Conservation (phyloP, 2,888 invertebrate genomes). For the Epinotia bilunana region DNA sequence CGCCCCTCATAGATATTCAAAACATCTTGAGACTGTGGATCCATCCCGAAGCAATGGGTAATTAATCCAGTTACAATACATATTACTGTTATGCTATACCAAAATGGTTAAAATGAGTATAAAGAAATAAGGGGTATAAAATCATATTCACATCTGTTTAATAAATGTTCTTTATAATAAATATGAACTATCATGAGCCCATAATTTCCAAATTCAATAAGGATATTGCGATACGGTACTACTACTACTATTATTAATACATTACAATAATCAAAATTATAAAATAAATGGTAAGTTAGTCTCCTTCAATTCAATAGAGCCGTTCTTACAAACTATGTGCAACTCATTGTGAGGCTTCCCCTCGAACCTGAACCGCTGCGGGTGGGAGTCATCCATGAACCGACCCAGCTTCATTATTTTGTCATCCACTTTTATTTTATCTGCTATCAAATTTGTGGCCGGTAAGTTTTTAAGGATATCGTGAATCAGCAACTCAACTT, state of each 20-base stretch:
- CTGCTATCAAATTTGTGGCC: conserved; percentile 79
- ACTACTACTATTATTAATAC: conserved; percentile 42
- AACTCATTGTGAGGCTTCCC: conserved; percentile 75
- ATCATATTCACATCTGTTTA: conserved; percentile 44
- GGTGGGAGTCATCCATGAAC: conserved; percentile 79
- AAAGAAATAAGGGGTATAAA: conserved; percentile 12
- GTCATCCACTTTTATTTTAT: conserved; percentile 78
- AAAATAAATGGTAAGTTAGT: conserved; percentile 72
- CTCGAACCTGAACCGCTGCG: conserved; percentile 77
- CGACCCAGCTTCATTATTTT: conserved; percentile 76
- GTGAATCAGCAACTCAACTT: conserved; percentile 75
- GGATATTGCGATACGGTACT: conserved; percentile 43
- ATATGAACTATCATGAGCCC: conserved; percentile 40
- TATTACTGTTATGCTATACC: neutral
- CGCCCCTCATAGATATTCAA: no score
- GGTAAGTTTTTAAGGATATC: conserved; percentile 76
- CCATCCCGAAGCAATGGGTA: no score
- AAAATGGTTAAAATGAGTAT: neutral
- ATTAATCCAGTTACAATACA: neutral
- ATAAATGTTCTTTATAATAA: conserved; percentile 48
- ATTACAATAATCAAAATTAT: conserved; percentile 53
- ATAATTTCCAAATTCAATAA: conserved; percentile 9
- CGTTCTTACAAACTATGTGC: conserved; percentile 82
- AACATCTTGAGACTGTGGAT: no score
- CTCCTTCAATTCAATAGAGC: conserved; percentile 78